phyloP scores from a whole-genome alignment of 2,797 vertebrate species.

The Cheirogaleus major region DNA sequence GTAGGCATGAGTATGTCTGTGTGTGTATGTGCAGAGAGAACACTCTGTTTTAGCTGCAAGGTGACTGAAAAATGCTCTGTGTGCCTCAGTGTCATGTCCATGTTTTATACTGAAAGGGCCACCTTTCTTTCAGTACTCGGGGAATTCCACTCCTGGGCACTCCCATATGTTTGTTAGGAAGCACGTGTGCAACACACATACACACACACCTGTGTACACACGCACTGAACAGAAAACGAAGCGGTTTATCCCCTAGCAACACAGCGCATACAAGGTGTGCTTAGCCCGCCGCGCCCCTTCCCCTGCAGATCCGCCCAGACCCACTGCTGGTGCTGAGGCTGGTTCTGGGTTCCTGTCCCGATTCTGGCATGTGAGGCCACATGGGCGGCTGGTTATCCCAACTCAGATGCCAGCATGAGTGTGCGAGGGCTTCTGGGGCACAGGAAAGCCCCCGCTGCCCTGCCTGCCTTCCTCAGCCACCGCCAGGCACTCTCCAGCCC shows the following conservation, averaged over 20 bases:
- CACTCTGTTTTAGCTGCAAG: neutral
- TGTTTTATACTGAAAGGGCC: neutral
- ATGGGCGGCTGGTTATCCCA: neutral
- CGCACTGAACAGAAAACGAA: neutral
- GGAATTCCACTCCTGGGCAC: neutral
- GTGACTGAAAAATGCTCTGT: neutral
- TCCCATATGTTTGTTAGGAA: neutral
- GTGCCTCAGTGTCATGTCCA: neutral
- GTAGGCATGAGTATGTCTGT: neutral
- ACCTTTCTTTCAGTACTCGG: neutral
- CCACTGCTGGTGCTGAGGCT: neutral
- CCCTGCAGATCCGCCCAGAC: neutral
- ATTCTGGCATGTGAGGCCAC: neutral
- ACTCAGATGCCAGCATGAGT: neutral
- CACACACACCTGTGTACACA: neutral
- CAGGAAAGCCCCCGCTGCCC: neutral
- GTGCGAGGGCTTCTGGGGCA: neutral
- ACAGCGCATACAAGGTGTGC: neutral
- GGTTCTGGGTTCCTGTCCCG: neutral
- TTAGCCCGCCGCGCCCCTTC: accelerated
- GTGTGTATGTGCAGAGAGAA: neutral
- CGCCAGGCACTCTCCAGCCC: accelerated
- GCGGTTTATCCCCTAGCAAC: accelerated
- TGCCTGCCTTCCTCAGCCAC: neutral
- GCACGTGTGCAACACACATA: neutral